phyloP scores from a whole-genome alignment of 2,113 vertebrate species.

The Neodon shergylaensis region DNA sequence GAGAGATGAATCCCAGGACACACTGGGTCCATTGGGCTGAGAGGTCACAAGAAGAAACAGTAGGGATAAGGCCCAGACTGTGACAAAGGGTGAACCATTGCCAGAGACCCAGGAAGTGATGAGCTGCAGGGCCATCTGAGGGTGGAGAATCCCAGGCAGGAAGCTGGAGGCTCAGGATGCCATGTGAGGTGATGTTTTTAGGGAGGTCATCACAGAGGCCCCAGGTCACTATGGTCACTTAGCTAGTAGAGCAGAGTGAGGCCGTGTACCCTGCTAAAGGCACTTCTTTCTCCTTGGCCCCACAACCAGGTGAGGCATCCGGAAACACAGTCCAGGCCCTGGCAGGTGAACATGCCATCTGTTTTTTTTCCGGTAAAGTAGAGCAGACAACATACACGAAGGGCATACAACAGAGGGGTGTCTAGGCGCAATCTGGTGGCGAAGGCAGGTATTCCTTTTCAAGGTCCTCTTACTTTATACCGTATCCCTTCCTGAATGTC shows the following conservation, averaged over 20 bases:
- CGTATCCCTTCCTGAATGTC: neutral
- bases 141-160: neutral
- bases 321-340: neutral
- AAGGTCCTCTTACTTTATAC: neutral
- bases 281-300: neutral
- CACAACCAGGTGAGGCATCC: too few species aligned
- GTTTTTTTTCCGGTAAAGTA: neutral
- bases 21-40: neutral
- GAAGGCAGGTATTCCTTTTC: too few species aligned
- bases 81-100: neutral
- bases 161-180: neutral
- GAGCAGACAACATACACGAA: neutral
- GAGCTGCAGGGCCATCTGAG: neutral
- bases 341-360: too few species aligned
- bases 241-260: neutral
- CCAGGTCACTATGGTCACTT: neutral
- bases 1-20: neutral
- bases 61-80: neutral
- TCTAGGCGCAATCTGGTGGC: too few species aligned
- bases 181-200: neutral
- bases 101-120: neutral
- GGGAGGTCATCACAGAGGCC: too few species aligned
- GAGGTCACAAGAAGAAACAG: neutral
- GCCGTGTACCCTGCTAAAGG: neutral
- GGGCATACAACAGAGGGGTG: neutral